These are phyloP conservation scores for Sphenodon punctatus DNA, from an alignment of 2,797 vertebrate genomes.

Conservation along the genomic window DNA sequence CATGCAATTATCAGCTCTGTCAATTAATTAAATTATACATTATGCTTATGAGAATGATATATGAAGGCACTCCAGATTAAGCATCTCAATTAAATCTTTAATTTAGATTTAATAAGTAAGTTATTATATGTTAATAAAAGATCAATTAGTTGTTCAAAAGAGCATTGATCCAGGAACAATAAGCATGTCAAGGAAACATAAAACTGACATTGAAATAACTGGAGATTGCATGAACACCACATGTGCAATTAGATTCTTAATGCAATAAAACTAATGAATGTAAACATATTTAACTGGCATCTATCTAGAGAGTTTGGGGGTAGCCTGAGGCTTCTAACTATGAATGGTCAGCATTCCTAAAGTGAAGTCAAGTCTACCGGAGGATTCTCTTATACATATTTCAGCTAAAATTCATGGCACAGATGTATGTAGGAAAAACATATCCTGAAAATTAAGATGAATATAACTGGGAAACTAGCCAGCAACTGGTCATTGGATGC, in stretches of 20 bases:
- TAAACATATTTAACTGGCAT: constrained; percentile 16
- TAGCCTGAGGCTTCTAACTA: constrained; percentile 42
- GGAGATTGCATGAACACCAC: constrained; percentile 24
- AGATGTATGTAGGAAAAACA: too few relatives aligned
- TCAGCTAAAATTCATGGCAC: background rate
- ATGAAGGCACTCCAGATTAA: constrained; percentile 73
- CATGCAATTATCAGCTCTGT: constrained; percentile 67
- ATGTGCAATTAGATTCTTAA: constrained; percentile 58
- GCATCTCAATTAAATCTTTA: constrained; percentile 78
- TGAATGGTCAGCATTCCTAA: constrained; percentile 30
- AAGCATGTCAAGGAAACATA: constrained; percentile 64
- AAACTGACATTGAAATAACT: constrained; percentile 58
- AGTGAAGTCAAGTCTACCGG: background rate
- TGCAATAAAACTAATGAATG: constrained; percentile 41
- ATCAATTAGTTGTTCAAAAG: constrained; percentile 77
- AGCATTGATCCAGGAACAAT: constrained; percentile 78
- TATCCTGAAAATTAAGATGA: background rate
- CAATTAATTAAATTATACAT: constrained; percentile 74
- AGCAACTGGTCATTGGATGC: too few relatives aligned
- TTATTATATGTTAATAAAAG: constrained; percentile 80
- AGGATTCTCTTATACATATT: background rate
- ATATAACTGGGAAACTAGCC: background rate
- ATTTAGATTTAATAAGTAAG: constrained; percentile 79
- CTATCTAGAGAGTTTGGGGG: constrained; percentile 31
- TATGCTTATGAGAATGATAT: constrained; percentile 73